Conservation (phyloP, 2,797 vertebrate species). For the Rhinella marina region DNA sequence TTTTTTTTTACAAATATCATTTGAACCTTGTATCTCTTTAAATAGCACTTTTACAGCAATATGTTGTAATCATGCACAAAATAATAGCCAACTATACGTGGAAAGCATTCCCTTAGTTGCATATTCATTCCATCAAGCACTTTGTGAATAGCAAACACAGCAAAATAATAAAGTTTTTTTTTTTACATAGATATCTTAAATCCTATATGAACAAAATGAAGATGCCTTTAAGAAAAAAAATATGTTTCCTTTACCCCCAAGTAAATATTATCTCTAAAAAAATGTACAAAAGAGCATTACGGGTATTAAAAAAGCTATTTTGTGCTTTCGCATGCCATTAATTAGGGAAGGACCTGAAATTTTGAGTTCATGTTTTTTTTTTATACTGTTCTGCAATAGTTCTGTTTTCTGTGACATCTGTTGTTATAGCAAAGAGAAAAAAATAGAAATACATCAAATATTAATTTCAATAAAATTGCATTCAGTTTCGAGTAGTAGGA, state of each 20-base stretch:
- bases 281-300: constrained; percentile 54
- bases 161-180: background rate
- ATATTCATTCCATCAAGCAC: constrained; percentile 62
- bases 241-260: constrained; percentile 12
- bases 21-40: constrained; percentile 43
- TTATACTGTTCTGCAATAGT: constrained; percentile 18
- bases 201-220: constrained; percentile 24
- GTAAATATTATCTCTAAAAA: constrained; percentile 42
- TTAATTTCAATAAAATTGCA: constrained; percentile 43
- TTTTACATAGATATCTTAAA: constrained; percentile 19
- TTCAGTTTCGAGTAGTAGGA: constrained; percentile 59
- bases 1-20: constrained; percentile 46
- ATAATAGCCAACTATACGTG: constrained; percentile 49
- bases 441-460: constrained; percentile 32
- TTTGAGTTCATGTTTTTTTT: constrained; percentile 35
- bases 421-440: constrained; percentile 40
- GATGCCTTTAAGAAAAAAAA: constrained; percentile 49
- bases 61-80: constrained; percentile 63
- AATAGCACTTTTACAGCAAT: constrained; percentile 62
- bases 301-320: constrained; percentile 52
- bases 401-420: constrained; percentile 45
- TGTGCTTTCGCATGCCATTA: constrained; percentile 59
- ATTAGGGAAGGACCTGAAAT: constrained; percentile 27
- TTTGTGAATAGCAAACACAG: constrained; percentile 54
- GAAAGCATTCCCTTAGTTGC: constrained; percentile 58